Percentiles rank a stretch among this genome's conserved stretches.
These are phyloP conservation scores for Hydroisotoma schaefferi DNA, from an alignment of 2,888 invertebrate genomes.

Conservation along the genomic window DNA sequence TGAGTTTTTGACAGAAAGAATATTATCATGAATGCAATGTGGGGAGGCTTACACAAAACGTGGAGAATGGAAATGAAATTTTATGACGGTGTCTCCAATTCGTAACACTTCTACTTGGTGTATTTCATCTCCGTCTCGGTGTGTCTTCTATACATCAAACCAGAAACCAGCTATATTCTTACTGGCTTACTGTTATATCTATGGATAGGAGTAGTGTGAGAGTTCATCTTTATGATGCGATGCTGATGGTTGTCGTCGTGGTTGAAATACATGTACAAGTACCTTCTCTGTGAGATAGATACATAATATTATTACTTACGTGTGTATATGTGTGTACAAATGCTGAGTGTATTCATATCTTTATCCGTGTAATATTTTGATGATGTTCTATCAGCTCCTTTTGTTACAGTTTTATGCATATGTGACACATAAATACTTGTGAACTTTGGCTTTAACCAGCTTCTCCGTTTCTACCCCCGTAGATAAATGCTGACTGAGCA, in stretches of 20 bases:
- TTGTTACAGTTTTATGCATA: slow-evolving; percentile 19
- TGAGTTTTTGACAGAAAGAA: slow-evolving; percentile 36
- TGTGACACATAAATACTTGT: slow-evolving; percentile 19
- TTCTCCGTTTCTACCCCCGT: no score
- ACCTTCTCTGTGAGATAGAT: background rate
- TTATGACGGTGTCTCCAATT: slow-evolving; percentile 36
- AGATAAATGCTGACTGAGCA: no score
- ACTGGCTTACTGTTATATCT: no score
- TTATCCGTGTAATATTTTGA: background rate
- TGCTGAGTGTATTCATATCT: no score
- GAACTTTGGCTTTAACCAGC: slow-evolving; percentile 21
- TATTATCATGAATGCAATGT: slow-evolving; percentile 29
- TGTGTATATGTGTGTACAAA: no score
- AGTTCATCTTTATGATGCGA: slow-evolving; percentile 1
- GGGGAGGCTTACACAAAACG: slow-evolving; percentile 14
- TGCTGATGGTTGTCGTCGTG: background rate
- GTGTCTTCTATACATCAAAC: no score
- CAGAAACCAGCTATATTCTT: no score
- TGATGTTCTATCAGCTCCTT: slow-evolving; percentile 1
- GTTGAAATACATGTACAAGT: background rate
- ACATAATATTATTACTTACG: no score
- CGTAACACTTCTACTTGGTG: slow-evolving; percentile 8
- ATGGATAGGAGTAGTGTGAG: slow-evolving; percentile 7
- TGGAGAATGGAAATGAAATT: slow-evolving; percentile 45
- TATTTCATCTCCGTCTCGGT: background rate